These are phyloP conservation scores for Hipparchia sbordonii DNA, from an alignment of 2,888 invertebrate genomes.

Conservation along the genomic window DNA sequence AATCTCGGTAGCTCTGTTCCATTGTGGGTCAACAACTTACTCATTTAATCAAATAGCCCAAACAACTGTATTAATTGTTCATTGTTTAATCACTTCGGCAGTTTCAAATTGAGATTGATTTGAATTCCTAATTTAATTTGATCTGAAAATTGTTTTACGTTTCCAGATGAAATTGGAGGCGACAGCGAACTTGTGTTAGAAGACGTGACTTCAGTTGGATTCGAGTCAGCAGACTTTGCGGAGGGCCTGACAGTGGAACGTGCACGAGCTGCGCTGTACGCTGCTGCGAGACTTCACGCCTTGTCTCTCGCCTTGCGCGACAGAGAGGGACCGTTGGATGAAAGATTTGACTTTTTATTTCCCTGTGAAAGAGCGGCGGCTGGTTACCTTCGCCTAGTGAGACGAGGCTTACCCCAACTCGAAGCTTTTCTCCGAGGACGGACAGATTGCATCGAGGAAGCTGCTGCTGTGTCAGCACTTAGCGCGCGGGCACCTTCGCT, in stretches of 20 bases:
- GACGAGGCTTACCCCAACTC: conserved; percentile 89
- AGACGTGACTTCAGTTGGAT: conserved; percentile 87
- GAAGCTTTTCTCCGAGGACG: conserved; percentile 87
- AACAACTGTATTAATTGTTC: no score
- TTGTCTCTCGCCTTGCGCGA: conserved; percentile 84
- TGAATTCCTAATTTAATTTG: no score
- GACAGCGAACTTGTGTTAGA: conserved; percentile 88
- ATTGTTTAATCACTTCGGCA: no score
- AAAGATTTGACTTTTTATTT: conserved; percentile 85
- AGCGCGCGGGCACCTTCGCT: conserved; percentile 87
- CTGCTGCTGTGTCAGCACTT: conserved; percentile 85
- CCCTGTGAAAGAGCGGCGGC: conserved; percentile 91
- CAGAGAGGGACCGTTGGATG: conserved; percentile 74
- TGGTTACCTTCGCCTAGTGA: conserved; percentile 90
- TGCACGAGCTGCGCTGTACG: conserved; percentile 86
- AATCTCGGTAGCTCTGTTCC: no score
- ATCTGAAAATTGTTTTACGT: background rate
- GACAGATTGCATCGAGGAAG: conserved; percentile 84
- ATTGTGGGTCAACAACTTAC: no score
- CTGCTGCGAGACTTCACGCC: conserved; percentile 89
- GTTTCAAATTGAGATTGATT: no score
- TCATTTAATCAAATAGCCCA: no score
- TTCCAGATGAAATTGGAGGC: conserved; percentile 74
- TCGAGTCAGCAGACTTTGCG: conserved; percentile 86
- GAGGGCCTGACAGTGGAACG: conserved; percentile 85